These are phyloP conservation scores for Grapholita molesta DNA, from an alignment of 1,140 invertebrate species.

Conservation along the genomic window DNA sequence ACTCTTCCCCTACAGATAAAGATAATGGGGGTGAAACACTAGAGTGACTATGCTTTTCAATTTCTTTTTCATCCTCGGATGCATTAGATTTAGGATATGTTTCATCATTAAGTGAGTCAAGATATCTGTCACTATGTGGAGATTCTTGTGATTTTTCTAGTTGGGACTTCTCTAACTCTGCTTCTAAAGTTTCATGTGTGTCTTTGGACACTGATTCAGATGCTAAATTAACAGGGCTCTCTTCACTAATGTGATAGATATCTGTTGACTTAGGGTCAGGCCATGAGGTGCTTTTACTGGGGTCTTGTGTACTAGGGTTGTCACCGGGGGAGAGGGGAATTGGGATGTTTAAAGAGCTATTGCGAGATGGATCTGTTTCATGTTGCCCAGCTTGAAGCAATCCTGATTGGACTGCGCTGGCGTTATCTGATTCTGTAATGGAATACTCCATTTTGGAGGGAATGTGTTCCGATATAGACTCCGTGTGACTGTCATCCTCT, in stretches of 20 bases:
- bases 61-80: not conserved
- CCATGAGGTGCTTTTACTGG: constrained; percentile 51
- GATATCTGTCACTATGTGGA: constrained; percentile 49
- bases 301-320: constrained; percentile 41
- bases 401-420: constrained; percentile 26
- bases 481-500: constrained; percentile 47
- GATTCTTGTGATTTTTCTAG: constrained; percentile 38
- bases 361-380: constrained; percentile 33
- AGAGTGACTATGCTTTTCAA: not conserved
- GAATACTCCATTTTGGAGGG: constrained; percentile 59
- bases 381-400: constrained; percentile 34
- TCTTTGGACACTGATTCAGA: constrained; percentile 59
- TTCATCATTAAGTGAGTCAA: constrained; percentile 63
- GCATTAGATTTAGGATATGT: constrained; percentile 32
- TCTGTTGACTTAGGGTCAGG: constrained; percentile 48
- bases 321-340: constrained; percentile 40
- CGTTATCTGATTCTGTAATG: constrained; percentile 44
- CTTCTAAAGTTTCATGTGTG: constrained; percentile 30
- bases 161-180: constrained; percentile 19
- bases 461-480: constrained; percentile 68
- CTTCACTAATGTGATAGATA: constrained; percentile 56
- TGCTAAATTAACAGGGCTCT: constrained; percentile 61
- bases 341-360: constrained; percentile 39
- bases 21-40: not conserved
- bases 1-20: constrained; percentile 26